Evolutionary conservation across 2,113 vertebrate species (phyloP), one percentile per base, ranked within the genome.

Genomic region (Nicator chloris): DNA sequence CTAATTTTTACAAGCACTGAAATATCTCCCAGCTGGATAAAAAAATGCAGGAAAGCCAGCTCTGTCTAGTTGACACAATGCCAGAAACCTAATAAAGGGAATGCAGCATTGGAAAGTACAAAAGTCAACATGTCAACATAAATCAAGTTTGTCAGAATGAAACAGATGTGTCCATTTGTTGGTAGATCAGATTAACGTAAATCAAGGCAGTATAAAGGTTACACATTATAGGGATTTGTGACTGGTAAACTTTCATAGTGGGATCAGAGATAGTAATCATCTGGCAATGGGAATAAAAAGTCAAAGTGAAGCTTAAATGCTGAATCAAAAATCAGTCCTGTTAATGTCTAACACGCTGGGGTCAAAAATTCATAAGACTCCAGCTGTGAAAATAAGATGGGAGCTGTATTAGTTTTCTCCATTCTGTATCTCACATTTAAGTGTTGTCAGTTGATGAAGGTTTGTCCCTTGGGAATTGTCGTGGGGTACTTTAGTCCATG

Each of bases 91-190:
- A 94, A 92, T 90, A 92, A 94, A 95, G 57, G 57, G 77, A 96
- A 92, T 69, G 64, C 57, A 88, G 42, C 72, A n/a, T 10, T 92
- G 64, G 75, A 96, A 95, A 96, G 92, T 90, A 81, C 82, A 94
- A 93, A 96, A 93, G 77, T 96, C 90, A 73, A 95, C 92, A 91
- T 71, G 92, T 91, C 92, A 93, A 94, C 81, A 87, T 73, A 96
- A 97, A 97, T 96, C 83, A 94, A 50, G 76, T 87, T 94, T 96
- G 94, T 95, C 83, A 92, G 91, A 91, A 78, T 95, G 83, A 96
- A 94, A 93, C 79, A 92, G 82, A 81, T 92, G 85, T 95, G 80
- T 88, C 93, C 76, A 81, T 92, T 97, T 95, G 90, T 86, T 91
- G 88, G 85, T 93, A 94, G 90, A 96, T 88, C 71, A 96, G 91